Evolutionary conservation across 2,113 vertebrate genomes (phyloP), one percentile per base, ranked within the genome.

Genomic region (Campylorhamphus procurvoides): DNA sequence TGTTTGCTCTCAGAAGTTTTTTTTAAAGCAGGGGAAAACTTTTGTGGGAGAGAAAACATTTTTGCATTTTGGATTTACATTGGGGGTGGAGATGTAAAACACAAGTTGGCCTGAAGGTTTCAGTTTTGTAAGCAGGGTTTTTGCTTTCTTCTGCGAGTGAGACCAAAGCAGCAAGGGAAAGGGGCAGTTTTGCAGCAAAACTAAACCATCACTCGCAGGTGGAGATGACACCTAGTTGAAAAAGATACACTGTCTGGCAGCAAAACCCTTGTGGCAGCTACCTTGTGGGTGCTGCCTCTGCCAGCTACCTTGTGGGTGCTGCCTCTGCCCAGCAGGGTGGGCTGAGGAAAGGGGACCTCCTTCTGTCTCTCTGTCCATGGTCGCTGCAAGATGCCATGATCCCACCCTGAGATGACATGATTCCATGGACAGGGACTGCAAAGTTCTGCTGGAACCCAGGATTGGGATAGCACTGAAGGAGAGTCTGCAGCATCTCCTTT

Each of bases 321-420:
- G 83, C 44, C 44, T 73, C 58, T 78, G 55, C 42, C 64, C 1
- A 2, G 3, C 2, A 0, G 7, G 12, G 10, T 22, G 44, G 37
- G 9, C 24, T 73, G 37, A 18, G 24, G 17, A 56, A 23, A 64
- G 19, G 8, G 7, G 9, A 11, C 6, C 17, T 79, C 19, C 13
- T 0, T 0, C 20, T 7, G 1, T 25, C 22, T 44, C 49, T 0
- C 1, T 0, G 0, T 44, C 44, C 0, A 0, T 53, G 53, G n/a
- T 73, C 63, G 14, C 22, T 47, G 40, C 22, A 31, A 35, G 40
- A 13, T 53, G 29, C 22, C 20, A 4, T 27, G 31, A 11, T 90
- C 63, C 20, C 40, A 49, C 1, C 14, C 33, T 2, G 4, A 59
- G 77, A 18, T 69, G 52, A 19, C 4, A 0, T 1, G 2, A 15